phyloP scores from a whole-genome alignment of 2,797 vertebrate species.

The Eospalax fontanierii region DNA sequence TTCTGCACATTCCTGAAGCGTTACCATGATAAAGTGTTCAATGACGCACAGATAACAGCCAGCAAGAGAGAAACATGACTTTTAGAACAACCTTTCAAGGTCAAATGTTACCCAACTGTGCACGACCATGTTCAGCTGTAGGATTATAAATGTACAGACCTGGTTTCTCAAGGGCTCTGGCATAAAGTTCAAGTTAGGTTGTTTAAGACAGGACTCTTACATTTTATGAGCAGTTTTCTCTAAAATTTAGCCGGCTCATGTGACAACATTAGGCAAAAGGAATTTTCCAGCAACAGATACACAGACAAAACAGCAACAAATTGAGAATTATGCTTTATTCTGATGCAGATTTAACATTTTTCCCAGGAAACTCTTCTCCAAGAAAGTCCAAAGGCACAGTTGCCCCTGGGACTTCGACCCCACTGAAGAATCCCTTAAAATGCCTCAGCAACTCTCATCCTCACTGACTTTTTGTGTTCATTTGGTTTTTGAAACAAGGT shows the following conservation, averaged over 20 bases:
- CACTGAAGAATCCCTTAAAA: not conserved
- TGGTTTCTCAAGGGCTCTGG: slow-evolving; percentile 77
- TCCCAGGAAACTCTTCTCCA: slow-evolving; percentile 39
- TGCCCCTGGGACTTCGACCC: not conserved
- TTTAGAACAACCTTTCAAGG: slow-evolving; percentile 84
- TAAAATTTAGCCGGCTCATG: slow-evolving; percentile 70
- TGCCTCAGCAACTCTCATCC: not conserved
- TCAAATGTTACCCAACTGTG: slow-evolving; percentile 73
- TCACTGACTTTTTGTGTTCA: not conserved
- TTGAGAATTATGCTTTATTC: slow-evolving; percentile 23
- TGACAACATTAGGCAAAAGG: slow-evolving; percentile 64
- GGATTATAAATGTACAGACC: slow-evolving; percentile 74
- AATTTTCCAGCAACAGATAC: slow-evolving; percentile 71
- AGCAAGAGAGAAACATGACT: slow-evolving; percentile 63
- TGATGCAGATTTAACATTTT: slow-evolving; percentile 33
- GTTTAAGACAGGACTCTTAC: slow-evolving; percentile 70
- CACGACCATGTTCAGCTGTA: slow-evolving; percentile 63
- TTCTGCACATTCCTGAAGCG: slow-evolving; percentile 86
- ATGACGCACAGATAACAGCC: slow-evolving; percentile 85
- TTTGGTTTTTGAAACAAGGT: not conserved
- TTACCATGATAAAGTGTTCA: slow-evolving; percentile 83
- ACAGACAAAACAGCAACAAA: slow-evolving; percentile 11
- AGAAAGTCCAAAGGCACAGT: not conserved
- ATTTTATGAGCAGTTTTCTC: slow-evolving; percentile 71
- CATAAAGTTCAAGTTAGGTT: slow-evolving; percentile 77